phyloP scores from a whole-genome alignment of 1,140 invertebrate genomes.

The Stenopsyche tienmushanensis region DNA sequence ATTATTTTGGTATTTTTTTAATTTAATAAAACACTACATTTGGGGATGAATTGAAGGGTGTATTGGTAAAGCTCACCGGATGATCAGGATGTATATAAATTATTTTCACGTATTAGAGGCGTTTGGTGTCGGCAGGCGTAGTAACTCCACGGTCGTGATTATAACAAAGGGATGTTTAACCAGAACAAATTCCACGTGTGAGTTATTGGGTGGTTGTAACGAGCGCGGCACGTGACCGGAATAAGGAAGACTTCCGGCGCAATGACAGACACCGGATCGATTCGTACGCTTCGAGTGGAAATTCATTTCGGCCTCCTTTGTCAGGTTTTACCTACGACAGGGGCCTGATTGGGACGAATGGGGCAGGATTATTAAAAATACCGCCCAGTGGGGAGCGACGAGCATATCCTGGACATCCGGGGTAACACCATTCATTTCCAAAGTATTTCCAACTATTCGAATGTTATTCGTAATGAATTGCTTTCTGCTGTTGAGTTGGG shows the following conservation, averaged over 20 bases:
- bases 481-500: too few species aligned
- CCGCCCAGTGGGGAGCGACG: too few species aligned
- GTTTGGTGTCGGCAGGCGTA: not conserved
- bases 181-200: conserved; percentile 13
- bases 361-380: conserved; percentile 5
- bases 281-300: not conserved
- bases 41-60: too few species aligned
- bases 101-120: not conserved
- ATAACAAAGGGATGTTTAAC: conserved; percentile 7
- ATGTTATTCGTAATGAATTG: too few species aligned
- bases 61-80: too few species aligned
- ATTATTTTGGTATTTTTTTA: too few species aligned
- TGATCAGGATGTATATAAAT: not conserved
- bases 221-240: conserved; percentile 1
- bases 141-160: not conserved
- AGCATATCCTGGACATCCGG: too few species aligned
- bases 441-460: too few species aligned
- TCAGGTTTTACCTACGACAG: conserved; percentile 1
- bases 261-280: not conserved
- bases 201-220: conserved; percentile 11
- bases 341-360: conserved; percentile 2
- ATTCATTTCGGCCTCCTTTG: conserved; percentile 4
- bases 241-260: not conserved
- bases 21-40: too few species aligned
- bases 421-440: too few species aligned